Conservation (phyloP, 2,113 vertebrate species). For the Leiothrix lutea region DNA sequence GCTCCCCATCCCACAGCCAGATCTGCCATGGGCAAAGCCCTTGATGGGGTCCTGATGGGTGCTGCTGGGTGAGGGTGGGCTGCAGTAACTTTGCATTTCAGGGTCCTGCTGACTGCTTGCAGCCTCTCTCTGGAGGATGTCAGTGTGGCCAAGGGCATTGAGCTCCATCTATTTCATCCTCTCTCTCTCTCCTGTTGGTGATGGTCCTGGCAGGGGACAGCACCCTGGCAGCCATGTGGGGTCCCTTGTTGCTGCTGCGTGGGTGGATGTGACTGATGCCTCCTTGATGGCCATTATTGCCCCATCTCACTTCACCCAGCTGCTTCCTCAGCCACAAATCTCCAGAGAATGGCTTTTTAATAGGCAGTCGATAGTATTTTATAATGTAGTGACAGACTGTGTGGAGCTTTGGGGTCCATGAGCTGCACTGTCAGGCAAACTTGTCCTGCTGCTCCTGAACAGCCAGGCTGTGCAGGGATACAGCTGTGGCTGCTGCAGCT, state of each 20-base stretch:
- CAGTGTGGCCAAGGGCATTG: accelerated
- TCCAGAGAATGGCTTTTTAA: slow-evolving; percentile 34
- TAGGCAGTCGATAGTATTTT: background rate
- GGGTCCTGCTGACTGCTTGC: background rate
- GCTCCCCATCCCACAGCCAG: background rate
- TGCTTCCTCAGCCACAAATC: background rate
- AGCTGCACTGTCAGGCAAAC: too few species aligned
- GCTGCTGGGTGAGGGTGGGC: background rate
- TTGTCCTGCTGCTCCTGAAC: background rate
- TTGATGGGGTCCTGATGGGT: background rate
- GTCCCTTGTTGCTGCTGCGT: background rate
- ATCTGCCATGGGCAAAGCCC: background rate
- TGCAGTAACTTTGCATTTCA: background rate
- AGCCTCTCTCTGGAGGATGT: background rate
- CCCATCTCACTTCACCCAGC: background rate
- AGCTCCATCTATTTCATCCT: background rate
- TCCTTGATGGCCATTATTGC: background rate
- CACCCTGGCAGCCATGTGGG: background rate
- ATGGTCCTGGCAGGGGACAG: background rate
- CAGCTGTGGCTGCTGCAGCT: background rate
- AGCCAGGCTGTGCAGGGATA: background rate
- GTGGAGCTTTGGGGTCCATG: background rate
- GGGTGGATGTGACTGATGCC: background rate
- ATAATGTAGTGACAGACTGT: background rate
- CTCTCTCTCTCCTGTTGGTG: background rate